phyloP scores from a whole-genome alignment of 2,888 invertebrate species.

The Theretra japonica region DNA sequence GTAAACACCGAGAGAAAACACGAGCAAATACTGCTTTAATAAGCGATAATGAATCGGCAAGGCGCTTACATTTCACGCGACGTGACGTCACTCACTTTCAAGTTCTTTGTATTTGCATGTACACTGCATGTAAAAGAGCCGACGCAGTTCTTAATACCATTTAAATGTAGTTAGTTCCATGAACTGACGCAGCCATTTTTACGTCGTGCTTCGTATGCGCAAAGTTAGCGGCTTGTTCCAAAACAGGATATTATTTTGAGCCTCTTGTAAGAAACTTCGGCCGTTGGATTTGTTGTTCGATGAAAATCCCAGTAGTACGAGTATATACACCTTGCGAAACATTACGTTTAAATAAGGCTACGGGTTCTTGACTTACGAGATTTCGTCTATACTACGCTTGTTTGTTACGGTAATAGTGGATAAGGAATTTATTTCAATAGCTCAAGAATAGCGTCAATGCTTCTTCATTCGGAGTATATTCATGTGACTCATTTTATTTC shows the following conservation, averaged over 20 bases:
- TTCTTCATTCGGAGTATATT: no score
- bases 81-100: neutral
- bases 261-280: neutral
- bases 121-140: neutral
- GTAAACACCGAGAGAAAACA: neutral
- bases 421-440: no score
- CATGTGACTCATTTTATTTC: no score
- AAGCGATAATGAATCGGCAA: neutral
- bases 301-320: neutral
- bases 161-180: neutral
- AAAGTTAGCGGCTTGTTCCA: constrained; percentile 5
- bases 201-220: neutral
- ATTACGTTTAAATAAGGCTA: neutral
- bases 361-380: no score
- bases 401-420: no score
- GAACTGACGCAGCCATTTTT: neutral
- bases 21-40: neutral
- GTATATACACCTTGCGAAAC: neutral
- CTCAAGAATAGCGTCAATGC: no score
- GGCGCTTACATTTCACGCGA: neutral
- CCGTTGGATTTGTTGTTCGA: neutral
- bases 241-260: neutral
- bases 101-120: neutral
- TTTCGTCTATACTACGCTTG: no score
- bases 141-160: constrained; percentile 4